A percentile compares a stretch with the other conserved stretches of the same genome.
phyloP scores from a whole-genome alignment of 2,797 vertebrate species.

The Lindbergichthys nudifrons region DNA sequence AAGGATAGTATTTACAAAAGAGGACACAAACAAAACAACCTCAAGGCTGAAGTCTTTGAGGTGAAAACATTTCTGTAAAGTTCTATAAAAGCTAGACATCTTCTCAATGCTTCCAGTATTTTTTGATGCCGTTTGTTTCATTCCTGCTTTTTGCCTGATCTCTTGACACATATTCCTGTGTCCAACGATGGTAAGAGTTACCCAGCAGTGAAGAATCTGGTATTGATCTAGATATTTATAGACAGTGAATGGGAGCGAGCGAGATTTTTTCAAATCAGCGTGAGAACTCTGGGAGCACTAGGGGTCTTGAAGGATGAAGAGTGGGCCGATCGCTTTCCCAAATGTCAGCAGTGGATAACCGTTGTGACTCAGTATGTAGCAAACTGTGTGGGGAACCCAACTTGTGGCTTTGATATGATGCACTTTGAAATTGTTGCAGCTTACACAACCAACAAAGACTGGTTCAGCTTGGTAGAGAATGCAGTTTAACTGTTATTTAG shows the following conservation, averaged over 20 bases:
- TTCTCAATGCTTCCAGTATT: background rate
- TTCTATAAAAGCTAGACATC: background rate
- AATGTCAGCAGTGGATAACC: slow-evolving; percentile 1
- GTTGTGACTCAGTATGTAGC: slow-evolving; percentile 51
- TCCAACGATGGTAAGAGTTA: slow-evolving; percentile 12
- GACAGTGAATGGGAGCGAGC: slow-evolving; percentile 14
- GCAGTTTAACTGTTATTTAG: background rate
- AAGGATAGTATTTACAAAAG: slow-evolving; percentile 19
- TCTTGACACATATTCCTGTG: slow-evolving; percentile 2
- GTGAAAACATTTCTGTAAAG: slow-evolving; percentile 16
- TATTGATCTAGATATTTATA: slow-evolving; percentile 60
- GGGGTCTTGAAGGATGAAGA: slow-evolving; percentile 32
- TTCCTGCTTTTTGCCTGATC: background rate
- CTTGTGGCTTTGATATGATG: slow-evolving; percentile 29
- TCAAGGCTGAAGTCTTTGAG: background rate
- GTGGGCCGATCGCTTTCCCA: slow-evolving; percentile 29
- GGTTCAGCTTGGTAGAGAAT: background rate
- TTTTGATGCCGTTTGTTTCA: background rate
- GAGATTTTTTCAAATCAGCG: background rate
- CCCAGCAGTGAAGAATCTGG: slow-evolving; percentile 12
- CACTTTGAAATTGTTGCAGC: slow-evolving; percentile 32
- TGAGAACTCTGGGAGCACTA: slow-evolving; percentile 23
- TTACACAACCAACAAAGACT: slow-evolving; percentile 18
- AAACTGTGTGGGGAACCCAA: slow-evolving; percentile 32
- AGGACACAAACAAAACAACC: slow-evolving; percentile 19